Percentiles rank a stretch among this genome's conserved stretches.
Evolutionary conservation across 2,888 invertebrate species (phyloP).

Genomic region (Teleogryllus oceanicus): DNA sequence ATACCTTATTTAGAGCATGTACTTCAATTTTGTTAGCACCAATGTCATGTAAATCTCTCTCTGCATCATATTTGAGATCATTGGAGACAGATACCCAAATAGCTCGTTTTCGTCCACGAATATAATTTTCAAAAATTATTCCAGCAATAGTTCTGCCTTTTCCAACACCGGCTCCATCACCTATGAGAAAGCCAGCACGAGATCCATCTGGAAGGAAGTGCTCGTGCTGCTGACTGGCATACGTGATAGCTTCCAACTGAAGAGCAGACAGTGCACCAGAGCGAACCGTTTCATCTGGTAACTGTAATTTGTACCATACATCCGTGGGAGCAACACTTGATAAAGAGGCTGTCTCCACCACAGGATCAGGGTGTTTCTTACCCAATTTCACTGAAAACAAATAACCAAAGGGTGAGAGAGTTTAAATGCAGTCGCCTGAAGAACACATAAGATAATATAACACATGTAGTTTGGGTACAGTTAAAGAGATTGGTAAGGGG

Average conservation of each 20-base stretch:
- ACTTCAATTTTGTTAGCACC: constrained; percentile 89
- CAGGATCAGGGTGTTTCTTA: constrained; percentile 95
- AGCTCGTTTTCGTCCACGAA: constrained; percentile 89
- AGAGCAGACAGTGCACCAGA: constrained; percentile 87
- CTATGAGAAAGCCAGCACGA: constrained; percentile 92
- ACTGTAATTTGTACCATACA: constrained; percentile 79
- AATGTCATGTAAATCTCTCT: constrained; percentile 92
- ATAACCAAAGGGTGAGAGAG: neutral
- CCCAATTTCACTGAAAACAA: constrained; percentile 71
- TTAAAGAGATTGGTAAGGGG: no score
- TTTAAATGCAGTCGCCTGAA: no score
- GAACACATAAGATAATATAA: no score
- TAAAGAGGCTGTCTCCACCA: constrained; percentile 96
- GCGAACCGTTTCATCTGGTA: constrained; percentile 81
- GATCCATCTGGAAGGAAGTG: constrained; percentile 83
- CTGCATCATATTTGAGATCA: constrained; percentile 96
- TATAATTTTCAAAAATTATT: constrained; percentile 95
- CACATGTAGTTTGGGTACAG: no score
- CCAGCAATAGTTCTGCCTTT: constrained; percentile 98
- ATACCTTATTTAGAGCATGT: constrained; percentile 78
- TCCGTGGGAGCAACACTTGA: constrained; percentile 94
- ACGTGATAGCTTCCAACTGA: constrained; percentile 95
- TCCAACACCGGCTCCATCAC: constrained; percentile 98
- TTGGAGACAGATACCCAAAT: constrained; percentile 98
- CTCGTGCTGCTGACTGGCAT: constrained; percentile 95